phyloP scores from a whole-genome alignment of 2,797 vertebrate species.

The Rhinichthys osculus region DNA sequence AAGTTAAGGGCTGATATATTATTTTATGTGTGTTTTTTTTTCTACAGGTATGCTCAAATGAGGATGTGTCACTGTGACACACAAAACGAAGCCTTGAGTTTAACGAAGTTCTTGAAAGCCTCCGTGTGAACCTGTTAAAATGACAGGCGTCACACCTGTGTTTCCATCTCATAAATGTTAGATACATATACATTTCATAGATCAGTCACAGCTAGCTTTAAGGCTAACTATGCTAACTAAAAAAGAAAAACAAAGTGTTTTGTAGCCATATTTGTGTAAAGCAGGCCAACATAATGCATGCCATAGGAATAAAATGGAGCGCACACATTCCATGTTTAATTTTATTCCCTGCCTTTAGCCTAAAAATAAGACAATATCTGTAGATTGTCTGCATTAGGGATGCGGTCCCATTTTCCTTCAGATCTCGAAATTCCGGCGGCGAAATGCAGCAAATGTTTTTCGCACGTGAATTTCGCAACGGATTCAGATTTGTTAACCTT shows the following conservation, averaged over 20 bases:
- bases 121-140: slow-evolving; percentile 41
- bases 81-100: slow-evolving; percentile 46
- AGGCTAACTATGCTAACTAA: not conserved
- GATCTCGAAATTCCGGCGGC: not conserved
- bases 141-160: not conserved
- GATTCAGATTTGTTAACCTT: slow-evolving; percentile 1
- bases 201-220: slow-evolving; percentile 27
- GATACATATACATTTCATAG: not conserved
- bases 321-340: not conserved
- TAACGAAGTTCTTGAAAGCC: slow-evolving; percentile 28
- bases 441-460: not conserved
- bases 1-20: slow-evolving; percentile 64
- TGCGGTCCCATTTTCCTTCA: not conserved
- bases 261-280: slow-evolving; percentile 27
- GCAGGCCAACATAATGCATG: slow-evolving; percentile 41
- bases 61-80: slow-evolving; percentile 48
- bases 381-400: slow-evolving; percentile 6
- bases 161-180: slow-evolving; percentile 33
- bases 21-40: slow-evolving; percentile 43
- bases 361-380: slow-evolving; percentile 1
- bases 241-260: not conserved
- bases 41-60: slow-evolving; percentile 55
- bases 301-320: slow-evolving; percentile 7
- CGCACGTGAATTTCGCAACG: not conserved
- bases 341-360: not conserved